phyloP scores from a whole-genome alignment of 2,888 invertebrate genomes.

The Drosophila picticornis region DNA sequence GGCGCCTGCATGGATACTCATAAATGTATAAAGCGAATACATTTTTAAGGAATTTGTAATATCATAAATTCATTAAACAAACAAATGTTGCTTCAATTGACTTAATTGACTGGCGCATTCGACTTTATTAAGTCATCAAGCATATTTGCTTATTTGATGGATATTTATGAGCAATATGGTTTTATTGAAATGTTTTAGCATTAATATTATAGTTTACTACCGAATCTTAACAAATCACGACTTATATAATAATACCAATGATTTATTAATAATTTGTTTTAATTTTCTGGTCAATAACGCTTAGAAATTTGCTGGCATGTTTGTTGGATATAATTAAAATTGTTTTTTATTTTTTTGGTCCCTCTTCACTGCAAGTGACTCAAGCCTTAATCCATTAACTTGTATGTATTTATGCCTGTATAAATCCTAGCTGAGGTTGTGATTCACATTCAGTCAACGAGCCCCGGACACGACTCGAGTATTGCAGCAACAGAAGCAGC shows the following conservation, averaged over 20 bases:
- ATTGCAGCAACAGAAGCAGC: slow-evolving; percentile 50
- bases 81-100: background rate
- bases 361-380: background rate
- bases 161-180: background rate
- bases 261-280: background rate
- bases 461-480: slow-evolving; percentile 37
- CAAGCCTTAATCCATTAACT: background rate
- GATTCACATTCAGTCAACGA: slow-evolving; percentile 42
- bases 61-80: background rate
- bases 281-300: background rate
- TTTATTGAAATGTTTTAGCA: background rate
- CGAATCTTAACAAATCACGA: background rate
- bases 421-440: slow-evolving; percentile 25
- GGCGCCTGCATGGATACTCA: background rate
- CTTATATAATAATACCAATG: background rate
- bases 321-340: background rate
- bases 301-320: background rate
- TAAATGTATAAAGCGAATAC: background rate
- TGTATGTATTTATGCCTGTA: background rate
- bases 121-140: background rate
- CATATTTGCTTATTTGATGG: background rate
- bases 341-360: background rate
- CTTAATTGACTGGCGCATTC: background rate
- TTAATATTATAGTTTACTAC: background rate
- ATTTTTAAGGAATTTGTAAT: background rate